These are phyloP conservation scores for Deroptyus accipitrinus DNA, from an alignment of 2,113 vertebrate genomes.

Conservation along the genomic window DNA sequence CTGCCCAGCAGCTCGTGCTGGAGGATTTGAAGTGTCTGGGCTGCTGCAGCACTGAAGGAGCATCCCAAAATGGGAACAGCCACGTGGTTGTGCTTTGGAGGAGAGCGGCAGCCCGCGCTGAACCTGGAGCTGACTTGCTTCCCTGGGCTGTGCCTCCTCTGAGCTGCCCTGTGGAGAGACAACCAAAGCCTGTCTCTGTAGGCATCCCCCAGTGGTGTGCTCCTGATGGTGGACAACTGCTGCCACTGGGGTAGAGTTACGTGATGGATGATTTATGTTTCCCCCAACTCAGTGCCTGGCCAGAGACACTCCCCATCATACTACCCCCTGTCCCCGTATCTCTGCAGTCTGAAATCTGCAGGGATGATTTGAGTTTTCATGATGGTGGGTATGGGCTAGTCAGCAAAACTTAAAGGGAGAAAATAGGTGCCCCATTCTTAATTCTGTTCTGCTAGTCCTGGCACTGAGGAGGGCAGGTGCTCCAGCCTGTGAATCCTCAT, in stretches of 20 bases:
- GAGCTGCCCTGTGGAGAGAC: not conserved
- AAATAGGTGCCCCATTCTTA: not conserved
- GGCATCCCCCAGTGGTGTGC: rapidly evolving
- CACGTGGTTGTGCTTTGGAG: not conserved
- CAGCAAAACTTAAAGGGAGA: not conserved
- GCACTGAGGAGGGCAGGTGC: not conserved
- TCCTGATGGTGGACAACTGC: not conserved
- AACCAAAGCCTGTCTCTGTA: not conserved
- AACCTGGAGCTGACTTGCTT: not conserved
- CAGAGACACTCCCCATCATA: not conserved
- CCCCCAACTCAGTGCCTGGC: not conserved
- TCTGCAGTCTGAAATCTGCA: not conserved
- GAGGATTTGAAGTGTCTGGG: not conserved
- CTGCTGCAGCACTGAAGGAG: not conserved
- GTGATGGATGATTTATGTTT: not conserved
- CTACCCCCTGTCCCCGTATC: not conserved
- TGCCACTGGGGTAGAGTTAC: rapidly evolving
- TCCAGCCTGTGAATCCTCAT: not conserved
- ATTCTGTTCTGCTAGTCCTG: not conserved
- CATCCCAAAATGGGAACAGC: not conserved
- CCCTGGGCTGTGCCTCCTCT: not conserved
- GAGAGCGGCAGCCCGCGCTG: not conserved
- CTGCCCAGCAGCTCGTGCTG: not conserved
- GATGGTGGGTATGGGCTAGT: not conserved
- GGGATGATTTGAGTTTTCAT: not conserved